Conservation (phyloP, 1,140 invertebrate genomes). For the Dolichoris vasculosae region DNA sequence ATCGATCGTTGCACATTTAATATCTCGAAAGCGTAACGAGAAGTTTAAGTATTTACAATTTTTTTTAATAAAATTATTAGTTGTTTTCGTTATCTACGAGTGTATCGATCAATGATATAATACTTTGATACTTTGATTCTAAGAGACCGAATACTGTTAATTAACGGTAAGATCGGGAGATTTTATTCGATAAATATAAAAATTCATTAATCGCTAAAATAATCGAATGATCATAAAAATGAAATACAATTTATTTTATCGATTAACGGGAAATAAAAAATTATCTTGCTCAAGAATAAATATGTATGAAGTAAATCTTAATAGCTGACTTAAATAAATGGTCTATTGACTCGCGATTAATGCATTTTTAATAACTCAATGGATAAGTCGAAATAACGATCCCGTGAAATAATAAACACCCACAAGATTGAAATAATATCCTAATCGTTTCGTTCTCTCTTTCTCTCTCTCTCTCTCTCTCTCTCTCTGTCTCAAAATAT, state of each 20-base stretch:
- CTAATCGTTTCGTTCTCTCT: too few relatives aligned
- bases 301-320: neutral
- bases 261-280: neutral
- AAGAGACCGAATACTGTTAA: too few relatives aligned
- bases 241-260: neutral
- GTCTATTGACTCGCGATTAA: neutral
- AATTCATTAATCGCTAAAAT: neutral
- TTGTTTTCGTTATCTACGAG: too few relatives aligned
- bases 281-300: neutral
- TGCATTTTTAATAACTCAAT: neutral
- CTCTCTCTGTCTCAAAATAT: too few relatives aligned
- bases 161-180: too few relatives aligned
- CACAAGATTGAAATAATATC: neutral
- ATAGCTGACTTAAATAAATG: neutral
- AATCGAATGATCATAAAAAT: neutral
- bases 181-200: too few relatives aligned
- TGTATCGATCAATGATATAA: too few relatives aligned
- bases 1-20: neutral
- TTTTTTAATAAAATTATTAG: too few relatives aligned
- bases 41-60: too few relatives aligned
- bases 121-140: too few relatives aligned
- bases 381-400: neutral
- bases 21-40: too few relatives aligned
- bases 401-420: neutral
- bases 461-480: too few relatives aligned